Evolutionary conservation across 2,113 vertebrate genomes (phyloP).

Genomic region (Prunella himalayana): DNA sequence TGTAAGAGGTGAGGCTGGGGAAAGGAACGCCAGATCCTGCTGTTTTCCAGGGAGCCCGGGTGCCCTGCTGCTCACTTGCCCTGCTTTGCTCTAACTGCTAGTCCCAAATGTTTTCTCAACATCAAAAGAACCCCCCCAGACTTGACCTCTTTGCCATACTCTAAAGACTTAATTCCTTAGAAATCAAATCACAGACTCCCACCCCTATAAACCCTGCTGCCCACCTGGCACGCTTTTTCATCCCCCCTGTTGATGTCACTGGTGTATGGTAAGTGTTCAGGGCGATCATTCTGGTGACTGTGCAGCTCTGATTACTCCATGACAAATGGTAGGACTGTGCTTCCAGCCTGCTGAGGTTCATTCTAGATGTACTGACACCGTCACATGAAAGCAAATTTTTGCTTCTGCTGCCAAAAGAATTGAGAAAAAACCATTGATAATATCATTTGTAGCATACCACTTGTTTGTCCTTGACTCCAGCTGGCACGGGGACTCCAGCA

Average conservation of each 20-base stretch:
- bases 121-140: not conserved
- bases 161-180: not conserved
- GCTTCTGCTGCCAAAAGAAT: not conserved
- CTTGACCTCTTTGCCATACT: not conserved
- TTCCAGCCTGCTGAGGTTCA: not conserved
- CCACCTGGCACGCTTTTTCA: not conserved
- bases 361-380: not conserved
- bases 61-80: not conserved
- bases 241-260: accelerated
- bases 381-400: not conserved
- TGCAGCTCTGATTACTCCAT: not conserved
- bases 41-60: not conserved
- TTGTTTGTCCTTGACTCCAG: not conserved
- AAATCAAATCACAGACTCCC: not conserved
- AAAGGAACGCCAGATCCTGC: not conserved
- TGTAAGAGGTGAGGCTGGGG: not conserved
- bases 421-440: not conserved
- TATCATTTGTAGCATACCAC: not conserved
- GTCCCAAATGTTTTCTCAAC: not conserved
- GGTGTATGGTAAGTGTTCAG: too few species aligned
- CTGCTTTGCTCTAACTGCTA: not conserved
- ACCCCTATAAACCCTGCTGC: not conserved
- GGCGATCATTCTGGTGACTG: not conserved
- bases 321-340: not conserved
- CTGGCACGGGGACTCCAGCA: not conserved